Conservation (phyloP, 2,113 vertebrate species). For the Xenopus borealis region DNA sequence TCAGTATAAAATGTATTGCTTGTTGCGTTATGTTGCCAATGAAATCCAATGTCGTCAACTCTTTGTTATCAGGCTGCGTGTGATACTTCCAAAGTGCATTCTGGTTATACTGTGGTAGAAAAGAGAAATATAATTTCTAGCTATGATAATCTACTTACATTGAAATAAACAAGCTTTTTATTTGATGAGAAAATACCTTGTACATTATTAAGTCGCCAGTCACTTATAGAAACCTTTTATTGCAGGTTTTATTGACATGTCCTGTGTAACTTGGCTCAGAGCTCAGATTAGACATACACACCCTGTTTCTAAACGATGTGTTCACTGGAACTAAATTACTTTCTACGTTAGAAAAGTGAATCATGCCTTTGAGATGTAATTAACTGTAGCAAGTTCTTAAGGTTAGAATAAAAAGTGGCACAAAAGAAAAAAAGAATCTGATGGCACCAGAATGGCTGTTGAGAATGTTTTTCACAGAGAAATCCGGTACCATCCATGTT, state of each 20-base stretch:
- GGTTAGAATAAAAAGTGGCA: not conserved
- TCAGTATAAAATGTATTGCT: no score
- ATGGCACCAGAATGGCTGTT: no score
- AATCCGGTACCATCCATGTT: no score
- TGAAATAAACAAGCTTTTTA: not conserved
- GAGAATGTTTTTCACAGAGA: no score
- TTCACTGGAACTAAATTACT: slow-evolving; percentile 3
- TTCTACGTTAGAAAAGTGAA: not conserved
- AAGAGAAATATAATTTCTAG: no score
- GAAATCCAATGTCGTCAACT: no score
- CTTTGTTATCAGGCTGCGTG: no score
- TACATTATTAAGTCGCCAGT: not conserved
- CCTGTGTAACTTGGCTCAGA: slow-evolving; percentile 23
- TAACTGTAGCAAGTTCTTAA: not conserved
- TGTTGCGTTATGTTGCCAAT: no score
- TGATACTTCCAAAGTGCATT: no score
- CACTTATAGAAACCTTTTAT: not conserved
- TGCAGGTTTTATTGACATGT: slow-evolving; percentile 16
- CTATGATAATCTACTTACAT: no score
- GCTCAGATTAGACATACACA: not conserved
- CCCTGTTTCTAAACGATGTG: slow-evolving; percentile 26
- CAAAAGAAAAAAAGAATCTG: no score
- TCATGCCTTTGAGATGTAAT: slow-evolving; percentile 3
- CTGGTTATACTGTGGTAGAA: no score
- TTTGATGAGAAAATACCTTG: not conserved